Evolutionary conservation across 2,113 vertebrate species (phyloP).

Genomic region (Atherinomorus stipes): DNA sequence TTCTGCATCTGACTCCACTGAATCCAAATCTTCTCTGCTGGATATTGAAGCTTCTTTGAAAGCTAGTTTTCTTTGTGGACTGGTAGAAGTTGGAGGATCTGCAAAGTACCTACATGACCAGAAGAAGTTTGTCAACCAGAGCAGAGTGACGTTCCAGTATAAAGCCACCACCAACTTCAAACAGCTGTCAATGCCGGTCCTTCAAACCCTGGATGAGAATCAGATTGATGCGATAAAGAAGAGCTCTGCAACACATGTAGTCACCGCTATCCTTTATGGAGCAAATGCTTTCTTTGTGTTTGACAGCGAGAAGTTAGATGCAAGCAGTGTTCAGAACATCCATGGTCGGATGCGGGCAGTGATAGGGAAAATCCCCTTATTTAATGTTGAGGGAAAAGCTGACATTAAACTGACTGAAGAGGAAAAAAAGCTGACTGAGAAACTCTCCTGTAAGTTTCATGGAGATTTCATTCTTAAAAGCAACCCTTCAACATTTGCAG

Average conservation of each 20-base stretch:
- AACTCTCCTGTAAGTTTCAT: conserved; percentile 28
- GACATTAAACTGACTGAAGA: not conserved
- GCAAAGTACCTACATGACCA: conserved; percentile 34
- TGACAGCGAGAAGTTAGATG: conserved; percentile 29
- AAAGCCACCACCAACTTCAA: conserved; percentile 27
- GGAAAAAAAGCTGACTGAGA: not conserved
- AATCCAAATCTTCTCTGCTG: conserved; percentile 16
- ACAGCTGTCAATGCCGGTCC: not conserved
- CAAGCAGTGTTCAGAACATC: not conserved
- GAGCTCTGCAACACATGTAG: conserved; percentile 37
- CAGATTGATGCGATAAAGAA: not conserved
- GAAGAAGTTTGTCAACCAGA: conserved; percentile 5
- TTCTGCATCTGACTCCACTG: conserved; percentile 26
- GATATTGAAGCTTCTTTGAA: conserved; percentile 32
- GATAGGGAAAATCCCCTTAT: conserved; percentile 10
- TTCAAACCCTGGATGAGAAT: rapidly evolving
- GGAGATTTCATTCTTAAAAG: conserved; percentile 23
- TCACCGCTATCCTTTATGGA: conserved; percentile 52
- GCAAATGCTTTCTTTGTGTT: conserved; percentile 66
- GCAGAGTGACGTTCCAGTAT: conserved; percentile 41
- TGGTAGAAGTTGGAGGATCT: conserved; percentile 47
- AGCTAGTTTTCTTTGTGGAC: conserved; percentile 32
- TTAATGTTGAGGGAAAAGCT: rapidly evolving
- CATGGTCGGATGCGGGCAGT: conserved; percentile 14
- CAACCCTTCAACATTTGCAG: conserved; percentile 24